phyloP scores from a whole-genome alignment of 2,888 invertebrate species.

The Conchocele bisecta region DNA sequence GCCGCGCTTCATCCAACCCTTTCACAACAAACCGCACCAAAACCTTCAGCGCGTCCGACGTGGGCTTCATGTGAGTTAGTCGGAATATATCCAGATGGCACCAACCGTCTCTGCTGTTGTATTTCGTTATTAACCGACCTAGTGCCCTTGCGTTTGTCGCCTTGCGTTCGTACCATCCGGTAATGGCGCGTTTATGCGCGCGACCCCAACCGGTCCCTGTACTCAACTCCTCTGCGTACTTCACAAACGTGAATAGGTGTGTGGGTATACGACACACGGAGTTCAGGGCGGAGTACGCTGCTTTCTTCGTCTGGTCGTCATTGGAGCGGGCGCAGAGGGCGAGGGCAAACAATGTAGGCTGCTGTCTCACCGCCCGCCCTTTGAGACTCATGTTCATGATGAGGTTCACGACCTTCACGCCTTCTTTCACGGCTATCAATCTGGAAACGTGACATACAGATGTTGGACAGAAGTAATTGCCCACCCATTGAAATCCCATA shows the following conservation, averaged over 20 bases:
- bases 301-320: slow-evolving; percentile 83
- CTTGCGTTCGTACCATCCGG: slow-evolving; percentile 86
- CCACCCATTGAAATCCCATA: no score
- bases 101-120: slow-evolving; percentile 87
- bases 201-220: slow-evolving; percentile 85
- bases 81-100: slow-evolving; percentile 89
- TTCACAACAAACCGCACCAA: slow-evolving; percentile 65
- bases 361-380: slow-evolving; percentile 82
- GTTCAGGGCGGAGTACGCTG: slow-evolving; percentile 85
- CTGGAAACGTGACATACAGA: no score
- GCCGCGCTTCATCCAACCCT: slow-evolving; percentile 66
- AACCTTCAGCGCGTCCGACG: slow-evolving; percentile 51
- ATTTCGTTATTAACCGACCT: slow-evolving; percentile 87
- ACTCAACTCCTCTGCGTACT: slow-evolving; percentile 85
- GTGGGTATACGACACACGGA: slow-evolving; percentile 87
- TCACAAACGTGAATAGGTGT: slow-evolving; percentile 87
- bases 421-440: slow-evolving; percentile 77
- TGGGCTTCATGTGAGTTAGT: slow-evolving; percentile 67
- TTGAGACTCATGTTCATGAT: slow-evolving; percentile 76
- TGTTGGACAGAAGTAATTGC: no score
- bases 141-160: slow-evolving; percentile 83
- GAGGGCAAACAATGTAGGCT: slow-evolving; percentile 86
- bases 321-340: slow-evolving; percentile 85
- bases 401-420: slow-evolving; percentile 76
- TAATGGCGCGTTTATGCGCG: slow-evolving; percentile 87